phyloP scores from a whole-genome alignment of 2,888 invertebrate species.

The Malthinus flaveolus region DNA sequence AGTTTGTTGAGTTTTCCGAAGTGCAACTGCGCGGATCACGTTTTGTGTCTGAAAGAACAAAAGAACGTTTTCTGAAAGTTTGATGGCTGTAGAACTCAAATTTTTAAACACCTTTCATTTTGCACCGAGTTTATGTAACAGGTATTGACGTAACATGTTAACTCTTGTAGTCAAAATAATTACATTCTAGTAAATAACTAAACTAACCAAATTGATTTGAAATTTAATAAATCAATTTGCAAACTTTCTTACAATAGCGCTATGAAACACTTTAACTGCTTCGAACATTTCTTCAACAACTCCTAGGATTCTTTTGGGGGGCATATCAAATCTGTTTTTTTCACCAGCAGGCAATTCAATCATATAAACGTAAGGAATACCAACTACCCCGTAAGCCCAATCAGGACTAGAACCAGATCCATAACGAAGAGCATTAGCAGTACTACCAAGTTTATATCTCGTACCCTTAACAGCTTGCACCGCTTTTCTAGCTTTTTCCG shows the following conservation, averaged over 20 bases:
- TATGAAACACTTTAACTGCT: slow-evolving; percentile 58
- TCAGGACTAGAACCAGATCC: slow-evolving; percentile 71
- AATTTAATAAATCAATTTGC: no score
- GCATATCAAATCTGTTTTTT: slow-evolving; percentile 61
- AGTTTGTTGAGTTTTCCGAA: no score
- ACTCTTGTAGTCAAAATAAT: no score
- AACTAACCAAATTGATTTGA: no score
- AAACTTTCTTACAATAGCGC: slow-evolving; percentile 52
- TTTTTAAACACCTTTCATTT: no score
- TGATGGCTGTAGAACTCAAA: no score
- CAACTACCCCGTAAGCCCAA: slow-evolving; percentile 61
- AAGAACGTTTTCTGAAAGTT: no score
- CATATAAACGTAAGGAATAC: slow-evolving; percentile 65
- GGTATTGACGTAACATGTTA: no score
- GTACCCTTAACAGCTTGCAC: slow-evolving; percentile 51
- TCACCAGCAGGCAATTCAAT: slow-evolving; percentile 64
- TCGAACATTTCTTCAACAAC: slow-evolving; percentile 65
- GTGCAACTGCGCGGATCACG: no score
- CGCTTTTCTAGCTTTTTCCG: slow-evolving; percentile 53
- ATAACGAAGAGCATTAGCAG: slow-evolving; percentile 56
- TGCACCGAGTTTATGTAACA: no score
- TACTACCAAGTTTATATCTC: slow-evolving; percentile 58
- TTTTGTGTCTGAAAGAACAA: no score
- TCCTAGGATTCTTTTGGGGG: slow-evolving; percentile 59
- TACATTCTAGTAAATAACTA: no score